Percentiles rank a stretch among this genome's conserved stretches.
These are phyloP conservation scores for Macquaria australasica DNA, from an alignment of 2,113 vertebrate genomes.

Conservation along the genomic window DNA sequence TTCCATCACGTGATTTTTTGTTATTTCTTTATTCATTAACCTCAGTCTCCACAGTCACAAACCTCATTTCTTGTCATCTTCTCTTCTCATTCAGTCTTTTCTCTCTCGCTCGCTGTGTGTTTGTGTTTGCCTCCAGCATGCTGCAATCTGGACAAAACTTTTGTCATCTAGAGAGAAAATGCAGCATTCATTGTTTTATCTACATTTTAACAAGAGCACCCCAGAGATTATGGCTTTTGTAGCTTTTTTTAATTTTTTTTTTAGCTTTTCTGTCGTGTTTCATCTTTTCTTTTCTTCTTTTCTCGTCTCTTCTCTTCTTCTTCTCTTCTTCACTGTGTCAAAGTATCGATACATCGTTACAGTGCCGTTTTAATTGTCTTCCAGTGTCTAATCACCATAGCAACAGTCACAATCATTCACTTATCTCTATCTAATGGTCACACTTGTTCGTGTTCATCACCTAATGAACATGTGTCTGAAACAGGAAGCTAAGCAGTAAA, in stretches of 20 bases:
- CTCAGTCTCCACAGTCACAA: conserved; percentile 22
- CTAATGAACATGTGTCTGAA: no score
- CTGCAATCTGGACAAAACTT: conserved; percentile 22
- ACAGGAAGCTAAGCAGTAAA: no score
- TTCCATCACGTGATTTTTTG: conserved; percentile 28
- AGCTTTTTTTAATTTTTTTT: neutral
- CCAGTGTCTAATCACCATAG: neutral
- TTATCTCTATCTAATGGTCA: no score
- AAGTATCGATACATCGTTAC: neutral
- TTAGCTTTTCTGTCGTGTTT: neutral
- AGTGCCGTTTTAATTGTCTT: neutral
- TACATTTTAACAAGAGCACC: conserved; percentile 28
- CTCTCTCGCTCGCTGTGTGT: neutral
- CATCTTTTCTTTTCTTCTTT: no score
- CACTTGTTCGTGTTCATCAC: no score
- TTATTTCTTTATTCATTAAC: conserved; percentile 56
- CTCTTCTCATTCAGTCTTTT: conserved; percentile 17
- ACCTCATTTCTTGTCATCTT: conserved; percentile 20
- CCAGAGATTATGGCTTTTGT: conserved; percentile 15
- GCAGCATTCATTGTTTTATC: conserved; percentile 31
- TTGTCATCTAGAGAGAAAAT: conserved; percentile 38
- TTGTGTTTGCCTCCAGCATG: conserved; percentile 36
- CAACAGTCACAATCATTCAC: neutral
- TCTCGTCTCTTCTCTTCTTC: no score
- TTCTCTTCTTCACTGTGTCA: neutral